phyloP scores from a whole-genome alignment of 2,113 vertebrate genomes.

The Galbula dea region DNA sequence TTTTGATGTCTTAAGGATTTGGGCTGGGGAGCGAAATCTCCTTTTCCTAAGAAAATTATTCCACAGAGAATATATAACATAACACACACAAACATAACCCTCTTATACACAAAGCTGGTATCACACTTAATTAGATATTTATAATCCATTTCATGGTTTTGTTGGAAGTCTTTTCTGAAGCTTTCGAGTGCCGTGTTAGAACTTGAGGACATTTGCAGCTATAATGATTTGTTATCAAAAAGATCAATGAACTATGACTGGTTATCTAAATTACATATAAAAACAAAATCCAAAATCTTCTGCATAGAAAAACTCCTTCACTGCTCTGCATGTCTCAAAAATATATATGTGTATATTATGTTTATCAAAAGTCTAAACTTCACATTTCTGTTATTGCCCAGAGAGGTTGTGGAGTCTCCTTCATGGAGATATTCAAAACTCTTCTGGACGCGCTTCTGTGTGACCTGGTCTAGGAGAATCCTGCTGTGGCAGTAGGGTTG shows the following conservation, averaged over 20 bases:
- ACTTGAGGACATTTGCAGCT: background rate
- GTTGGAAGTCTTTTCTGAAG: background rate
- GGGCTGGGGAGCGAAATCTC: background rate
- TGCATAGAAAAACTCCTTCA: background rate
- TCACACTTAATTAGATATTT: background rate
- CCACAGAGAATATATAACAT: background rate
- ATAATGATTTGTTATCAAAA: background rate
- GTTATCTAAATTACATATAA: background rate
- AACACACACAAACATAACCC: background rate
- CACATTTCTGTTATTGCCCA: background rate
- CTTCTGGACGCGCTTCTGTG: no score
- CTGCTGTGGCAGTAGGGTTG: no score
- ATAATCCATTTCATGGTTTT: background rate
- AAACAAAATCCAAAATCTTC: background rate
- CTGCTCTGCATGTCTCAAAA: background rate
- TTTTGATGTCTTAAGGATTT: background rate
- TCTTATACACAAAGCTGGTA: background rate
- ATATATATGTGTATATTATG: background rate
- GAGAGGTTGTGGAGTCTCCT: no score
- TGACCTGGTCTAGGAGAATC: no score
- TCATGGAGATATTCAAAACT: no score
- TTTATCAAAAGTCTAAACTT: background rate
- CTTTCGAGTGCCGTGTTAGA: background rate
- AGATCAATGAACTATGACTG: background rate
- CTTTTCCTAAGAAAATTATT: background rate